These are phyloP conservation scores for Beroe forskalii DNA, from an alignment of 37 sponge, comb jelly and placozoan species.

Conservation along the genomic window DNA sequence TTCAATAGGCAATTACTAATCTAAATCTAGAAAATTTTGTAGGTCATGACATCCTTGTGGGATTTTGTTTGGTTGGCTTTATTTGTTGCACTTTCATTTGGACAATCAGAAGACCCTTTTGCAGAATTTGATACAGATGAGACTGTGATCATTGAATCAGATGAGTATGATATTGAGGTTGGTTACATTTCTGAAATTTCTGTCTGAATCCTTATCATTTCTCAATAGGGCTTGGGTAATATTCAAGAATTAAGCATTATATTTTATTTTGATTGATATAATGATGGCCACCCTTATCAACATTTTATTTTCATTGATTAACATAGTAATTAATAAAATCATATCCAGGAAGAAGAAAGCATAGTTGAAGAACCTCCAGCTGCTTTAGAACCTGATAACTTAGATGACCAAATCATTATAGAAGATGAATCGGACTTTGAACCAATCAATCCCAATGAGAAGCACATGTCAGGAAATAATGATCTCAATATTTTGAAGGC, in stretches of 20 bases:
- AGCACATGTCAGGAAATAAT: not conserved
- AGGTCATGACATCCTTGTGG: slow-evolving; percentile 26
- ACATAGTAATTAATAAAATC: no score
- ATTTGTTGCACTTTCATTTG: slow-evolving; percentile 5
- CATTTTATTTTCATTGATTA: no score
- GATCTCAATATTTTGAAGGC: slow-evolving; percentile 51
- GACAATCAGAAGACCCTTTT: slow-evolving; percentile 52
- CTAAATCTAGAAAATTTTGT: not conserved
- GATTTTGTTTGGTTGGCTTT: slow-evolving; percentile 39
- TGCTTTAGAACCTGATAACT: not conserved
- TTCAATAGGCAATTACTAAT: no score
- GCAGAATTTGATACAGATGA: slow-evolving; percentile 65
- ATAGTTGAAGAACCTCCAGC: not conserved
- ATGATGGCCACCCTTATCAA: no score
- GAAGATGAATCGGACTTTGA: slow-evolving; percentile 54
- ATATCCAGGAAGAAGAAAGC: slow-evolving; percentile 3
- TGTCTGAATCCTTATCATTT: no score
- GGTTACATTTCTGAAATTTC: not conserved
- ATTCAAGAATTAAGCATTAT: no score
- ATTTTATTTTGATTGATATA: no score
- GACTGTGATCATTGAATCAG: slow-evolving; percentile 33
- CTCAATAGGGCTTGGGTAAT: no score
- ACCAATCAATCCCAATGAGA: slow-evolving; percentile 18
- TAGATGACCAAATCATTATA: not conserved
- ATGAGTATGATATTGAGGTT: slow-evolving; percentile 62